Percentiles rank a stretch among this genome's conserved stretches.
These are phyloP conservation scores for Luperina nickerlii DNA, from an alignment of 2,888 invertebrate genomes.

Conservation along the genomic window DNA sequence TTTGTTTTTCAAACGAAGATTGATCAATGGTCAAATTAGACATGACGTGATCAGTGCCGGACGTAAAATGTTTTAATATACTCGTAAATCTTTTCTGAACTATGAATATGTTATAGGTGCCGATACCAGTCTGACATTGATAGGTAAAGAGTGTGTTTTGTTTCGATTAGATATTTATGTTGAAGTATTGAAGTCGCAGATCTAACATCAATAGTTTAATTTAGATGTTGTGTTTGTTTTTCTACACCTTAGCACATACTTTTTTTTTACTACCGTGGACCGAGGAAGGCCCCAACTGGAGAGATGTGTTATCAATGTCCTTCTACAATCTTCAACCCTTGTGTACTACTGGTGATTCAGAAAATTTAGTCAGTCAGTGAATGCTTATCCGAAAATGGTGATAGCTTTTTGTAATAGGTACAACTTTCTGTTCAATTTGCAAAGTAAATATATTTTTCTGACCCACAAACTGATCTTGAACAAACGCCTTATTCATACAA, in stretches of 20 bases:
- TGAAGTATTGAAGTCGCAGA: not conserved
- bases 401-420: not conserved
- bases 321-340: not conserved
- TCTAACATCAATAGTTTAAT: not conserved
- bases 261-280: not conserved
- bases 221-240: not conserved
- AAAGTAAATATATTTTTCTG: not conserved
- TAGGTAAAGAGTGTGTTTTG: constrained; percentile 19
- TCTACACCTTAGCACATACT: not conserved
- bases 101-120: constrained; percentile 46
- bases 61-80: constrained; percentile 63
- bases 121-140: constrained; percentile 22
- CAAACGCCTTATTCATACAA: constrained; percentile 22
- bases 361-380: not conserved
- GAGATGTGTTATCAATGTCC: not conserved
- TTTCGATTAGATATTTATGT: constrained; percentile 7
- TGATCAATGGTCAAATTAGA: constrained; percentile 63
- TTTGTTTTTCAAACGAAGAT: constrained; percentile 65
- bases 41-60: constrained; percentile 60
- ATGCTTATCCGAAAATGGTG: not conserved
- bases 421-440: not conserved
- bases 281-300: not conserved
- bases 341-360: not conserved
- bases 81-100: constrained; percentile 59
- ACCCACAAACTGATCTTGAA: not conserved